Percentiles rank a stretch among this genome's conserved stretches.
These are phyloP conservation scores for Eupithecia inturbata DNA, from an alignment of 2,888 invertebrate genomes.

Conservation along the genomic window DNA sequence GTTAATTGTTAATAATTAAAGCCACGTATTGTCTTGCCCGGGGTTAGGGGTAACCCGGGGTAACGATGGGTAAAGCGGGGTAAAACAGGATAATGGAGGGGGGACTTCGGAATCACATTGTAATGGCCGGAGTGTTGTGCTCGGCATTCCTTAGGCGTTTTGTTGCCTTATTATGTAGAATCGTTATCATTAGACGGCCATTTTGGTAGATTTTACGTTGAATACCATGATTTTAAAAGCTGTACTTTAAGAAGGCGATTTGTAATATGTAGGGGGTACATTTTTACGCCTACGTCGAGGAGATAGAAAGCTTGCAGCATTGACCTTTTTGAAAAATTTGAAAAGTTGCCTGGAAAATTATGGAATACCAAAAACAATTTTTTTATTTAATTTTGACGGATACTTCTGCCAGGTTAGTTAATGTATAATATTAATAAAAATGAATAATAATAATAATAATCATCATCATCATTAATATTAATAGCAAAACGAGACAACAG, in stretches of 20 bases:
- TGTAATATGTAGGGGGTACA: not conserved
- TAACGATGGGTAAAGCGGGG: constrained; percentile 15
- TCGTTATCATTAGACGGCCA: constrained; percentile 18
- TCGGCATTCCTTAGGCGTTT: constrained; percentile 25
- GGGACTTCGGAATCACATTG: constrained; percentile 30
- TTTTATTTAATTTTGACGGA: not conserved
- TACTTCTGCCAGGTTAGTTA: not conserved
- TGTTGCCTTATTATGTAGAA: constrained; percentile 24
- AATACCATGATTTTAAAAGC: constrained; percentile 17
- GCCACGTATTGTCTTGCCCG: constrained; percentile 33
- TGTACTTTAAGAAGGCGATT: not conserved
- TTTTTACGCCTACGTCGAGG: not conserved
- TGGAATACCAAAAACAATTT: not conserved
- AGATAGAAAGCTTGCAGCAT: not conserved
- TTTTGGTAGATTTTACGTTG: constrained; percentile 20
- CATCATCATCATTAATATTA: no score
- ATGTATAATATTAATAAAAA: not conserved
- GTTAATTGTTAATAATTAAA: constrained; percentile 38
- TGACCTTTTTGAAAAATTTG: not conserved
- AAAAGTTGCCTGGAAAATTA: not conserved
- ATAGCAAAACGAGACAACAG: not conserved
- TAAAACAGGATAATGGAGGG: constrained; percentile 23
- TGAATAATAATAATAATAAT: no score
- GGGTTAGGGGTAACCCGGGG: constrained; percentile 24
- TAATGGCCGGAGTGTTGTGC: constrained; percentile 31